A percentile compares a stretch with the other conserved stretches of the same genome.
Conservation (phyloP, 1,140 invertebrate species). For the Meloidogyne floridensis region DNA sequence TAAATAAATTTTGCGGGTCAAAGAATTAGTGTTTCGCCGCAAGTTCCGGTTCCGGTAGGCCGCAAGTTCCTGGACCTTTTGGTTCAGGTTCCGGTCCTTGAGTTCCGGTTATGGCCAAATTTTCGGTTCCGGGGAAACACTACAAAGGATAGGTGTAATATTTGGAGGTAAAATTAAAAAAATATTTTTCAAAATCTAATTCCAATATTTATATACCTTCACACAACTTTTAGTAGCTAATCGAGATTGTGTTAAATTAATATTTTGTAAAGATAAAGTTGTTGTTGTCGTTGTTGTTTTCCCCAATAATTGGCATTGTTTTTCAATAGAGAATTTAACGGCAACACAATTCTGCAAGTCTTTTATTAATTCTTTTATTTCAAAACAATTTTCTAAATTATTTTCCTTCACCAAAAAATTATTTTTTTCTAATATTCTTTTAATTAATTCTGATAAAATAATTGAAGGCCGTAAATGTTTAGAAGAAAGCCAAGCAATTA, state of each 20-base stretch:
- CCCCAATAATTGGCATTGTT: slow-evolving; percentile 47
- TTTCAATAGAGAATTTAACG: slow-evolving; percentile 47
- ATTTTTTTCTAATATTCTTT: neutral
- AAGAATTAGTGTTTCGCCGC: too few relatives aligned
- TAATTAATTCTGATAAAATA: neutral
- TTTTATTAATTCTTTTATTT: slow-evolving; percentile 25
- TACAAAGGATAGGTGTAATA: too few relatives aligned
- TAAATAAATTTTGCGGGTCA: too few relatives aligned
- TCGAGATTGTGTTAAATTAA: neutral
- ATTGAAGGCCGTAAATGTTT: neutral
- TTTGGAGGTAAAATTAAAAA: too few relatives aligned
- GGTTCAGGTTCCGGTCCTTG: too few relatives aligned
- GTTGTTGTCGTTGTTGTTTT: neutral
- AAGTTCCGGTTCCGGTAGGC: too few relatives aligned
- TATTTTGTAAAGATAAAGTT: neutral
- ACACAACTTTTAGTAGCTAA: slow-evolving; percentile 53
- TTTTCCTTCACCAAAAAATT: slow-evolving; percentile 12
- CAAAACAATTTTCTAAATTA: slow-evolving; percentile 28
- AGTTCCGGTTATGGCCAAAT: too few relatives aligned
- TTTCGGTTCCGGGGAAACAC: too few relatives aligned
- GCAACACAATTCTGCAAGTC: slow-evolving; percentile 57
- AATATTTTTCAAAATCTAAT: neutral
- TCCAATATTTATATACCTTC: slow-evolving; percentile 36
- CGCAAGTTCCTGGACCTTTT: too few relatives aligned
- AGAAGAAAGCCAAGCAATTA: neutral